These are phyloP conservation scores for Bellardia pandia DNA, from an alignment of 2,888 invertebrate species.

Conservation along the genomic window DNA sequence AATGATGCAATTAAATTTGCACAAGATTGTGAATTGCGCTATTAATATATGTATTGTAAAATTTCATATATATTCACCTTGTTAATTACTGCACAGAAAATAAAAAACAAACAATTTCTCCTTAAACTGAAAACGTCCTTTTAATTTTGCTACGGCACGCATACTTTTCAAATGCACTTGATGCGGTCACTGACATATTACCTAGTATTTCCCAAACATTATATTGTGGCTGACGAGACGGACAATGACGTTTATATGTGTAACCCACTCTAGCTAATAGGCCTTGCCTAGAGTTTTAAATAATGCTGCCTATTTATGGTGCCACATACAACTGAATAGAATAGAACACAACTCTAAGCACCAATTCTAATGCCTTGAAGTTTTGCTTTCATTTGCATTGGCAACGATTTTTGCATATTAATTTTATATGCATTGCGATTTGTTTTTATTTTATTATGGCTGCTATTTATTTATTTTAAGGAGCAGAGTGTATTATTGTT, in stretches of 20 bases:
- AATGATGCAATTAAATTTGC: too few species aligned
- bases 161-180: constrained; percentile 76
- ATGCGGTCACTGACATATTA: constrained; percentile 78
- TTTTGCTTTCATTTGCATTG: constrained; percentile 66
- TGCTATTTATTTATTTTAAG: constrained; percentile 39
- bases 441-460: constrained; percentile 52
- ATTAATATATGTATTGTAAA: too few species aligned
- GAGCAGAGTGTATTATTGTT: constrained; percentile 10
- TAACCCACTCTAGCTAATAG: not conserved
- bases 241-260: constrained; percentile 1
- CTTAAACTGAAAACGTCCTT: constrained; percentile 39
- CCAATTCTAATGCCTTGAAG: constrained; percentile 62
- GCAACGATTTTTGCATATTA: constrained; percentile 69
- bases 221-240: not conserved
- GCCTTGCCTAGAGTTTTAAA: constrained; percentile 34
- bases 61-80: not conserved
- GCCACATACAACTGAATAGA: constrained; percentile 11
- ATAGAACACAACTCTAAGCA: not conserved
- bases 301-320: constrained; percentile 54
- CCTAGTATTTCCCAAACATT: not conserved
- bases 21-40: too few species aligned
- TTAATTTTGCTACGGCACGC: constrained; percentile 29
- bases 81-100: too few species aligned
- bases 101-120: not conserved
- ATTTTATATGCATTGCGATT: constrained; percentile 53